Evolutionary conservation across 1,140 invertebrate species (phyloP).

Genomic region (Drosophila takahashii): DNA sequence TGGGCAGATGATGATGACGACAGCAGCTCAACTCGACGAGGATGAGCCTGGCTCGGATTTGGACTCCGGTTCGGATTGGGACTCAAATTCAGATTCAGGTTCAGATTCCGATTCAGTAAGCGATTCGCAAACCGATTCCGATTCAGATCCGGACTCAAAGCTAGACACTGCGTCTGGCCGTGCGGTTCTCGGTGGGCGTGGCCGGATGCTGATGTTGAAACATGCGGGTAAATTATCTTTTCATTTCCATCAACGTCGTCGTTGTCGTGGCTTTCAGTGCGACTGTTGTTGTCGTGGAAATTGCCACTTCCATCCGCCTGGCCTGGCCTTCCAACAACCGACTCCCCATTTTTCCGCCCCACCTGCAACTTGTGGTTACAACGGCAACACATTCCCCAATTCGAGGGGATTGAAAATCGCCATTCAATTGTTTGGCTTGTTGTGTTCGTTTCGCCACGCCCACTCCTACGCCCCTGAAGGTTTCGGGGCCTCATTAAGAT

Average conservation of each 20-base stretch:
- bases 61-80: background rate
- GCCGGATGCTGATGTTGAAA: constrained; percentile 51
- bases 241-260: constrained; percentile 69
- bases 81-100: constrained; percentile 8
- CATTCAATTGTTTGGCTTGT: constrained; percentile 54
- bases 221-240: constrained; percentile 83
- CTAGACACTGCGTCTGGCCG: constrained; percentile 9
- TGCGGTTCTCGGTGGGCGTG: constrained; percentile 40
- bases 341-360: background rate
- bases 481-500: constrained; percentile 10
- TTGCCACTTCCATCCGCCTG: background rate
- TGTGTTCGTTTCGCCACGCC: constrained; percentile 16
- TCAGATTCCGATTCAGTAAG: constrained; percentile 15
- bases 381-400: background rate
- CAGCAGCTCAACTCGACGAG: constrained; percentile 12
- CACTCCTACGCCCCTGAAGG: background rate
- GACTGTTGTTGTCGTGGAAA: constrained; percentile 8
- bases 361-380: constrained; percentile 7
- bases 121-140: constrained; percentile 2
- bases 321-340: too few relatives aligned
- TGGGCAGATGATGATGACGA: constrained; percentile 26
- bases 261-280: constrained; percentile 9
- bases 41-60: constrained; percentile 13
- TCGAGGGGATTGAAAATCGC: background rate
- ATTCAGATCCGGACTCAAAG: constrained; percentile 7